Evolutionary conservation across 2,113 vertebrate genomes (phyloP), one percentile per base, ranked within the genome.

Genomic region (Anguilla rostrata): DNA sequence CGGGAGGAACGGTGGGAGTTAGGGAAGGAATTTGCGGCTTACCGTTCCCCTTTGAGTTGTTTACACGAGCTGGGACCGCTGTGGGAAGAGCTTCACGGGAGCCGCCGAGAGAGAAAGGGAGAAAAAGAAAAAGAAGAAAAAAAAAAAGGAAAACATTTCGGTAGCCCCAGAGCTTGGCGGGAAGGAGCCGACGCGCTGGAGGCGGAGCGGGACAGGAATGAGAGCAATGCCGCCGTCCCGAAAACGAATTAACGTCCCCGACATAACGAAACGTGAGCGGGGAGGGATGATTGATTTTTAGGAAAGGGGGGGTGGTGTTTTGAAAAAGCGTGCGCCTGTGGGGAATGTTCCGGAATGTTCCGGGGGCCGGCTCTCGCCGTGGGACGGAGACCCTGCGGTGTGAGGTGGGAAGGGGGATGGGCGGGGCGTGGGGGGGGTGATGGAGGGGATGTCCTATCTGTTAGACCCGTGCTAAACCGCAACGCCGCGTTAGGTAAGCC

Each of bases 11-110:
- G 39, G 22, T 53, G 86, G 87, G 84, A 29, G 78, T 83, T 83
- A 84, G 41, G 26, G 83, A 82, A 60, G 87, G 84, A 82, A 87
- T 88, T 87, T n/a, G 57, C 63, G 43, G 83, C 84, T 85, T 84
- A 87, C 83, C 40, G 15, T 75, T 43, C 29, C 29, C 29, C 29
- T 40, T 78, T 63, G 41, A 84, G 46, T 84, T 11, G 15, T 46
- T 71, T 84, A 84, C n/a, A 29, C 46, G n/a, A 78, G 29, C 41
- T 49, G 40, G n/a, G 16, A 14, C 12, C 78, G 43, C 29, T 20
- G 34, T 79, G 75, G 80, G 39, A 81, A 81, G 16, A 18, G 6
- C 40, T 26, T 11, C 41, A 14, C 5, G 39, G 60, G 60, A 66
- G 60, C 22, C 22, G 8, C 60, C 57, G 2, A 8, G 14, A 46